Base-by-base conservation (phyloP, 2,888 invertebrate species). In the Melanchra persicariae region DNA sequence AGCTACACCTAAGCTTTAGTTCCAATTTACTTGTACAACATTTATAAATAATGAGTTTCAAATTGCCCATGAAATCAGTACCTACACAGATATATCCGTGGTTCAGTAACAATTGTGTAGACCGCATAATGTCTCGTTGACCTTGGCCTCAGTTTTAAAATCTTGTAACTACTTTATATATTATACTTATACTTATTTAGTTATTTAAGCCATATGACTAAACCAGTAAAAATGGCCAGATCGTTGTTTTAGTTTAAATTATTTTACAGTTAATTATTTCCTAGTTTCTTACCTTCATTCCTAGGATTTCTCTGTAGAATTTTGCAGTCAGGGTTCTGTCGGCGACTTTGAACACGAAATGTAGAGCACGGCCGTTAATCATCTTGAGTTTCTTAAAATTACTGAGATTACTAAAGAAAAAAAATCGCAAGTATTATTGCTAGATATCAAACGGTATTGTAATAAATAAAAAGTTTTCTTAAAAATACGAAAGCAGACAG, bases 331-430 rank as follows among this genome's bases (percentile, higher is more conserved):
- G 96, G 37, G 97, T 97, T 75, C 99, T 97, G 90, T 99, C 98
- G 0, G 98, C 98, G 83, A 99, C 97, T 97, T 99, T 99, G 90
- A 99, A 99, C 3, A 99, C 99, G 94, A 98, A 99, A 96, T 99
- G 99, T 75, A 99, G 96, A 22, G 99, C 98, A 87, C 99, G 97
- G 70, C 98, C 98, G 64, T 92, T 93, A 74, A 97, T 94, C 96
- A 96, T 97, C 82, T 87, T 94, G 77, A 76, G 43, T 64, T 70
- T 74, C 67, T 66, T 76, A 67, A 34, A 51, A 59, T 26, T 68
- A 77, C 6, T 83, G 75, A 85, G 85, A 84, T 85, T 79, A 79
- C 81, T 70, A 34, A 62, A 43, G 40, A 43, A 37, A 40, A 49
- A 22, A 49, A 34, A 22, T 34, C 0, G 22, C 17, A 34, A 15